A percentile compares a stretch with the other conserved stretches of the same genome.
Conservation (phyloP, 2,113 vertebrate genomes). For the Pelobates fuscus region DNA sequence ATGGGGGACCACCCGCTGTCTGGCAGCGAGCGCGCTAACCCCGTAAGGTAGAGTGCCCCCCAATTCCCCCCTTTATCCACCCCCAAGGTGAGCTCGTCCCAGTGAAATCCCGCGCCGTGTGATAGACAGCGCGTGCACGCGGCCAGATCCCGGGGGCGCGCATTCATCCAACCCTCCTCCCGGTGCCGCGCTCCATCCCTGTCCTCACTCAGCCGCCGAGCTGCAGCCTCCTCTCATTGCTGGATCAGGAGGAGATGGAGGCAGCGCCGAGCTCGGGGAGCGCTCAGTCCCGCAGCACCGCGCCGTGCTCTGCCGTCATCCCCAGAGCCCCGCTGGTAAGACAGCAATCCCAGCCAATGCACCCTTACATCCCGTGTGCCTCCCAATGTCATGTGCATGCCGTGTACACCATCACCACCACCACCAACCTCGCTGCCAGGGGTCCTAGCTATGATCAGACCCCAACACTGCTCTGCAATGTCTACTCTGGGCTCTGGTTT, state of each 20-base stretch:
- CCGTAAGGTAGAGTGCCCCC: too few relatives aligned
- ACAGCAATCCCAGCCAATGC: neutral
- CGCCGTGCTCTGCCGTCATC: too few relatives aligned
- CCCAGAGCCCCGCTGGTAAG: conserved; percentile 12
- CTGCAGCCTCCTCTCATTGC: conserved; percentile 19
- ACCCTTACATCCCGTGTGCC: neutral
- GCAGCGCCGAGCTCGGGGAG: conserved; percentile 27
- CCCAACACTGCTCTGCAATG: too few relatives aligned
- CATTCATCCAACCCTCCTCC: conserved; percentile 22
- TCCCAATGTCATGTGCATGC: conserved; percentile 17
- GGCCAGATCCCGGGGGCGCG: neutral
- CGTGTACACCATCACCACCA: neutral
- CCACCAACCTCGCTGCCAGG: too few relatives aligned
- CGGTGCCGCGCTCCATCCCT: conserved; percentile 21
- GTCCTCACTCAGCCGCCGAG: neutral
- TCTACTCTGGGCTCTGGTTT: too few relatives aligned
- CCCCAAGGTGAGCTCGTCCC: neutral
- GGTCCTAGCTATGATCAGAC: too few relatives aligned
- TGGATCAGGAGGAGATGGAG: conserved; percentile 40
- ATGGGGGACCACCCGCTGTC: too few relatives aligned
- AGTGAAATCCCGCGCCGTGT: neutral
- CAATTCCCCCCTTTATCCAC: neutral
- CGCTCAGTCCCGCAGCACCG: conserved; percentile 16
- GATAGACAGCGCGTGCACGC: neutral
- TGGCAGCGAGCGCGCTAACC: too few relatives aligned